Conservation (phyloP, 1,140 invertebrate genomes). For the Acromyrmex charruanus region DNA sequence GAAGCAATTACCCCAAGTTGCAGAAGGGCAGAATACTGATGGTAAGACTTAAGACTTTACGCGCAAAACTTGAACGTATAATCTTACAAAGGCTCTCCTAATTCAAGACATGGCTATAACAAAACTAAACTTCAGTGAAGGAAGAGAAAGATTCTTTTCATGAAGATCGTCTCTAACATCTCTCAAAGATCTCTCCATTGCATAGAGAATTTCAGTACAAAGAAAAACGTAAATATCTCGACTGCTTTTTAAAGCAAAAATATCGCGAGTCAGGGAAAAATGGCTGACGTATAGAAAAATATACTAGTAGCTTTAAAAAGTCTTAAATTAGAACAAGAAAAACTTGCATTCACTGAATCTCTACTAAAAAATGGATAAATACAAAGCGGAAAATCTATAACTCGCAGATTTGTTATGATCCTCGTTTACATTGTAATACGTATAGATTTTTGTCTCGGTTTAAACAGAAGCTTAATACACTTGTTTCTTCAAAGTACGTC, state of each 20-base stretch:
- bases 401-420: not conserved
- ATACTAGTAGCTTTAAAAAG: not conserved
- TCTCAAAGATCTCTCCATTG: not conserved
- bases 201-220: not conserved
- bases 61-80: slow-evolving; percentile 41
- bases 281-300: too few relatives aligned
- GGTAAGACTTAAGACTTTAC: slow-evolving; percentile 23
- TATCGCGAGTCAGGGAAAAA: not conserved
- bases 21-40: slow-evolving; percentile 45
- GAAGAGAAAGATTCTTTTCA: not conserved
- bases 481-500: not conserved
- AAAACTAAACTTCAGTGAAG: slow-evolving; percentile 2
- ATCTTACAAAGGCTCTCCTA: slow-evolving; percentile 53
- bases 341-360: not conserved
- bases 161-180: not conserved
- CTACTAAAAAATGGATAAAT: not conserved
- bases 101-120: slow-evolving; percentile 18
- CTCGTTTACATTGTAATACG: not conserved
- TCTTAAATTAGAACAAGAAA: not conserved
- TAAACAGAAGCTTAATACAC: slow-evolving; percentile 7
- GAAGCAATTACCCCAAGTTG: slow-evolving; percentile 38
- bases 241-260: not conserved
- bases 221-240: not conserved
- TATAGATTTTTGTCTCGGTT: not conserved
- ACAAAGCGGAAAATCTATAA: not conserved